Evolutionary conservation across 2,888 invertebrate genomes (phyloP).

Genomic region (Ornithoptera alexandrae): DNA sequence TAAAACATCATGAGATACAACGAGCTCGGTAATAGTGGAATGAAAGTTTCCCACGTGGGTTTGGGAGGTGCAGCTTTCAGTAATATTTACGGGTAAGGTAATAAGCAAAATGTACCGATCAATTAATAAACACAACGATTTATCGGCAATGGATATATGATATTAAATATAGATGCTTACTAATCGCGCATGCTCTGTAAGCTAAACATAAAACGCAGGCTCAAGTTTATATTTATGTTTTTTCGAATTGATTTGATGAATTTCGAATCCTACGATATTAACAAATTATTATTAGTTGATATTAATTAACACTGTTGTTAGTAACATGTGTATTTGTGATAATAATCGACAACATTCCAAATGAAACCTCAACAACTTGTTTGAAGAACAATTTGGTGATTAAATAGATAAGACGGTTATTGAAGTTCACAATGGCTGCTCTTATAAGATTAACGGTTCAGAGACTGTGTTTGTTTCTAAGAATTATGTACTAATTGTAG

Average conservation of each 20-base stretch:
- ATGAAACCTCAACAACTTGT: constrained; percentile 3
- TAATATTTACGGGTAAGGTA: constrained; percentile 84
- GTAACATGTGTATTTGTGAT: too few relatives aligned
- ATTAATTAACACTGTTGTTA: too few relatives aligned
- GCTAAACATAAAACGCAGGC: neutral
- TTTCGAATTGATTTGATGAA: neutral
- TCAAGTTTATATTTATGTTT: constrained; percentile 2
- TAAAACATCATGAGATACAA: constrained; percentile 83
- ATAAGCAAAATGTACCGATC: neutral
- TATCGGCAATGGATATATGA: neutral
- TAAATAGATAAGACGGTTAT: neutral
- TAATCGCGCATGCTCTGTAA: constrained; percentile 16
- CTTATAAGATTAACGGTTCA: neutral
- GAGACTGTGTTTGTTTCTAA: neutral
- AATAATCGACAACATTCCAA: neutral
- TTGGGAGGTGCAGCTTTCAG: constrained; percentile 89
- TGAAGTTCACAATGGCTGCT: neutral
- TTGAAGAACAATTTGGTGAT: constrained; percentile 3
- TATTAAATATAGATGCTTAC: neutral
- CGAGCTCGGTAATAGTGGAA: constrained; percentile 85
- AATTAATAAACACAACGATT: neutral
- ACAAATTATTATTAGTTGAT: too few relatives aligned
- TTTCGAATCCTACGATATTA: neutral
- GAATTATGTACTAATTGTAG: neutral
- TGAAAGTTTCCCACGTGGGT: constrained; percentile 85